Conservation (phyloP, 2,113 vertebrate species). For the Pedionomus torquatus region DNA sequence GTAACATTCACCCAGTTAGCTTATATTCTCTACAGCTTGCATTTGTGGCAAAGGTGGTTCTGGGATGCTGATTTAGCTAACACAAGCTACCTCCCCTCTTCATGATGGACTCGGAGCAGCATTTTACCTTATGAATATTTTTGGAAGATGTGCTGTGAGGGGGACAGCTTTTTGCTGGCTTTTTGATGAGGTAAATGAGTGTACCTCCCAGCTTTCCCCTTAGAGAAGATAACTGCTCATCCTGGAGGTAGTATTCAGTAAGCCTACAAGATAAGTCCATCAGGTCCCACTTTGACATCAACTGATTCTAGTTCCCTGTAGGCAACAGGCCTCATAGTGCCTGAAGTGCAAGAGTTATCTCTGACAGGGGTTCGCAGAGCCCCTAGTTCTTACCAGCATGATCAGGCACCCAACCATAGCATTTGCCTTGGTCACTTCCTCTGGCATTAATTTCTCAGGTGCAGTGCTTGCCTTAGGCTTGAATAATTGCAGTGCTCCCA, state of each 20-base stretch:
- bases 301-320: not conserved
- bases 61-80: not conserved
- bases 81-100: not conserved
- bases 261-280: not conserved
- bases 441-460: not conserved
- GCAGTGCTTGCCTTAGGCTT: not conserved
- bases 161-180: not conserved
- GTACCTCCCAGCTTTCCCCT: not conserved
- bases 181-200: not conserved
- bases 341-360: not conserved
- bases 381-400: not conserved
- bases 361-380: not conserved
- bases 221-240: not conserved
- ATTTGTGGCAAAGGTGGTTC: not conserved
- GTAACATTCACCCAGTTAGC: not conserved
- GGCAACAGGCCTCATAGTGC: accelerated
- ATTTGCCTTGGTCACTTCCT: not conserved
- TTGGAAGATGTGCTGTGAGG: not conserved
- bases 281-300: not conserved
- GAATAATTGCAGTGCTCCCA: not conserved
- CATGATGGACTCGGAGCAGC: not conserved
- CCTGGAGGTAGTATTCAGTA: not conserved
- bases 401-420: too few species aligned
- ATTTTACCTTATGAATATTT: not conserved
- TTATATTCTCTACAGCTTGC: not conserved